A percentile compares a stretch with the other conserved stretches of the same genome.
Conservation (phyloP, 1,140 invertebrate species). For the Bombus huntii region DNA sequence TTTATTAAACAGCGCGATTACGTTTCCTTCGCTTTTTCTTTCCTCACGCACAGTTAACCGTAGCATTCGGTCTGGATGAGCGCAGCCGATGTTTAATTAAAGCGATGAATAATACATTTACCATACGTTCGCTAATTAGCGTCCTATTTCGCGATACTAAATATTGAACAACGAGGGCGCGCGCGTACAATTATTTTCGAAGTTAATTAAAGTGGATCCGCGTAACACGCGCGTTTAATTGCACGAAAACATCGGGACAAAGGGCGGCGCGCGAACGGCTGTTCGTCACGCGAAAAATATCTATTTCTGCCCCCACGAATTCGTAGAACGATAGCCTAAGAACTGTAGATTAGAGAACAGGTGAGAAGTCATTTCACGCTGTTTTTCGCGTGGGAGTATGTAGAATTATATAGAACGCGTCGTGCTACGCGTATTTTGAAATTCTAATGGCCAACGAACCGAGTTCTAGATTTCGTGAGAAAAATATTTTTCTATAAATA, state of each 20-base stretch:
- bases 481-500: too few relatives aligned
- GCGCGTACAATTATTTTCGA: conserved; percentile 45
- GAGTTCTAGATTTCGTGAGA: neutral
- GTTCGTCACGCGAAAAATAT: conserved; percentile 40
- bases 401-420: neutral
- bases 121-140: conserved; percentile 32
- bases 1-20: neutral
- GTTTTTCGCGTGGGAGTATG: neutral
- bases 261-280: conserved; percentile 11
- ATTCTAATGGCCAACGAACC: neutral
- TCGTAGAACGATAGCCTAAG: neutral
- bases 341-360: neutral
- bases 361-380: conserved; percentile 3
- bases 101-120: conserved; percentile 45
- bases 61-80: neutral
- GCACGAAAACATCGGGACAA: conserved; percentile 41
- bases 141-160: conserved; percentile 44
- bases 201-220: conserved; percentile 47
- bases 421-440: neutral
- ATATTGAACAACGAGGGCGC: conserved; percentile 36
- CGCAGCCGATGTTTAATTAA: conserved; percentile 36
- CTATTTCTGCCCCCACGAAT: neutral
- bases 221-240: conserved; percentile 40
- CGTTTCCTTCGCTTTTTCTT: neutral
- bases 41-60: neutral